These are phyloP conservation scores for Acromyrmex echinatior DNA, from an alignment of 1,140 invertebrate genomes.

Conservation along the genomic window DNA sequence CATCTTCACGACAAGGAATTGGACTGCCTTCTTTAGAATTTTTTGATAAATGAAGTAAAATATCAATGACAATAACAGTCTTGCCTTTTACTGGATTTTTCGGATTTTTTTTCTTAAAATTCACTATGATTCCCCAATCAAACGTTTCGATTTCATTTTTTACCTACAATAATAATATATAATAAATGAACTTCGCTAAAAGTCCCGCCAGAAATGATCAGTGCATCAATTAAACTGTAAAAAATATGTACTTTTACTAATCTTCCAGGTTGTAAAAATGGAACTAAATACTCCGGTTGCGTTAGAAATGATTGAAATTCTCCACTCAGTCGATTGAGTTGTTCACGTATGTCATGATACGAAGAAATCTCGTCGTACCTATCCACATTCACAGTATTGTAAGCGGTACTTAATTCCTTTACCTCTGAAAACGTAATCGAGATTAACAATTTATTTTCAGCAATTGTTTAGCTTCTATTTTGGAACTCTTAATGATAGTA, in stretches of 20 bases:
- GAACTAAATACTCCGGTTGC: constrained; percentile 95
- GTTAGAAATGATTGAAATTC: constrained; percentile 94
- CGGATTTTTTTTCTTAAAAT: constrained; percentile 93
- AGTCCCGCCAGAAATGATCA: background rate
- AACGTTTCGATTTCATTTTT: constrained; percentile 95
- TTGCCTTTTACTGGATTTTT: constrained; percentile 88
- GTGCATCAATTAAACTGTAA: constrained; percentile 27
- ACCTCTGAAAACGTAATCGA: constrained; percentile 88
- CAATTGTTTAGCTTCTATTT: too few relatives aligned
- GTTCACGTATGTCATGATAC: constrained; percentile 95
- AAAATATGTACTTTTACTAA: constrained; percentile 92
- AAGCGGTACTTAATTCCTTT: constrained; percentile 90
- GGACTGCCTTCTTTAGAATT: constrained; percentile 88
- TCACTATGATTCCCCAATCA: constrained; percentile 98
- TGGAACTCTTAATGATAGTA: too few relatives aligned
- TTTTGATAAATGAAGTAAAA: constrained; percentile 92
- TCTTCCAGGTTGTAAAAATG: constrained; percentile 97
- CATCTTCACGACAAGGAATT: constrained; percentile 89
- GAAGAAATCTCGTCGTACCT: constrained; percentile 93
- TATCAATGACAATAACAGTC: constrained; percentile 92
- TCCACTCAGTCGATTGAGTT: constrained; percentile 91
- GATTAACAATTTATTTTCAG: background rate
- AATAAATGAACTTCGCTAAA: background rate
- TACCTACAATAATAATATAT: constrained; percentile 87
- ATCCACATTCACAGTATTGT: constrained; percentile 89